These are phyloP conservation scores for Moxostoma hubbsi DNA, from an alignment of 2,797 vertebrate species.

Conservation along the genomic window DNA sequence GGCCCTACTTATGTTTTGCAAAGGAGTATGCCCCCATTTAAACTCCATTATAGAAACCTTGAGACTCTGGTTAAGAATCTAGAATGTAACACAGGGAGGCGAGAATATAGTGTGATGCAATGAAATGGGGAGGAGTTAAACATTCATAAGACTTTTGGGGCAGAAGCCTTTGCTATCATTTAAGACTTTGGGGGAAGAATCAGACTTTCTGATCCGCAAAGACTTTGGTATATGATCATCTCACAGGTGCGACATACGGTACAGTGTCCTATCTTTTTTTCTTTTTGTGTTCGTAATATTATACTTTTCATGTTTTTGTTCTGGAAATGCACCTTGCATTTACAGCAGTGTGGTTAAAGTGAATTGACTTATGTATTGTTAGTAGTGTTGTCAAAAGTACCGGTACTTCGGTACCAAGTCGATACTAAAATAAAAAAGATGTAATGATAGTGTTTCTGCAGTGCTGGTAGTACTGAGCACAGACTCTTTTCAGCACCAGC, in stretches of 20 bases:
- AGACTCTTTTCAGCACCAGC: no score
- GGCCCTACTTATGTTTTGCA: constrained; percentile 86
- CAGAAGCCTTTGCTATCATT: constrained; percentile 73
- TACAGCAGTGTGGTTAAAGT: constrained; percentile 71
- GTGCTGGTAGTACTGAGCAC: no score
- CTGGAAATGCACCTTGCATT: constrained; percentile 67
- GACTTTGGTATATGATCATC: constrained; percentile 75
- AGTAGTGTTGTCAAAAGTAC: no score
- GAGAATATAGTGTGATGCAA: constrained; percentile 68
- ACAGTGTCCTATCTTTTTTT: constrained; percentile 76
- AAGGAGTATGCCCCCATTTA: constrained; percentile 81
- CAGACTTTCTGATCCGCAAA: constrained; percentile 62
- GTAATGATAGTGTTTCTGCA: no score
- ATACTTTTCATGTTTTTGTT: constrained; percentile 71
- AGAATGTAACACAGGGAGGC: constrained; percentile 59
- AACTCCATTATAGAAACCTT: constrained; percentile 84
- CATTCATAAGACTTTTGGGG: constrained; percentile 63
- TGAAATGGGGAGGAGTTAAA: constrained; percentile 73
- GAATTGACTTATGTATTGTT: not conserved
- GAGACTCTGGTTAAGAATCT: constrained; percentile 82
- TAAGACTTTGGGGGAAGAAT: constrained; percentile 86
- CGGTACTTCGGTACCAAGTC: no score
- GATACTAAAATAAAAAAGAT: no score
- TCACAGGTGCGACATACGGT: constrained; percentile 77
- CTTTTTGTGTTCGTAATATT: constrained; percentile 76